These are phyloP conservation scores for Spinus pinus DNA, from an alignment of 2,797 vertebrate species.

Conservation along the genomic window DNA sequence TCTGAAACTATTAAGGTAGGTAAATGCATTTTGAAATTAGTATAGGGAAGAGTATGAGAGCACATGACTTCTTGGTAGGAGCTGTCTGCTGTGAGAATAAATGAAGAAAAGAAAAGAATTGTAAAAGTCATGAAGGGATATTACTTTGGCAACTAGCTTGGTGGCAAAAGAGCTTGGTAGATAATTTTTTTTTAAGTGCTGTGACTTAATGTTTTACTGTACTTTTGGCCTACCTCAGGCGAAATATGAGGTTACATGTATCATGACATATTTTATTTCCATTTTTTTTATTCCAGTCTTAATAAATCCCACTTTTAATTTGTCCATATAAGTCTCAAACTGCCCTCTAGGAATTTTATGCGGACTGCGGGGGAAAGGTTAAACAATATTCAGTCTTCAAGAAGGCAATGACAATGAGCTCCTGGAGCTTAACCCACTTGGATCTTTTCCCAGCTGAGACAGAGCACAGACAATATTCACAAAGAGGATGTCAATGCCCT, in stretches of 20 bases:
- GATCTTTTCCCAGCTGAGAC: slow-evolving; percentile 19
- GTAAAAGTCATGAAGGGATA: neutral
- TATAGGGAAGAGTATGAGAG: neutral
- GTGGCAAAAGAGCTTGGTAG: slow-evolving; percentile 27
- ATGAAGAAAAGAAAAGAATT: neutral
- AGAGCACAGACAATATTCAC: neutral
- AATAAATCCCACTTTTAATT: slow-evolving; percentile 55
- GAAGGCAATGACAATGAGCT: slow-evolving; percentile 14
- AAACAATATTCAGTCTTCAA: slow-evolving; percentile 40
- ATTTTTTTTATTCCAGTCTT: slow-evolving; percentile 35
- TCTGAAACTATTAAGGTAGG: neutral
- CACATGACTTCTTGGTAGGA: slow-evolving; percentile 21
- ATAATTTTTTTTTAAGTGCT: slow-evolving; percentile 48
- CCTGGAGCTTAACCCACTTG: neutral
- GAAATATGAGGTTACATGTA: neutral
- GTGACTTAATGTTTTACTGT: slow-evolving; percentile 27
- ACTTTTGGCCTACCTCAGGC: neutral
- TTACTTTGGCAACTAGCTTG: neutral
- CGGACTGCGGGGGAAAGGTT: slow-evolving; percentile 35
- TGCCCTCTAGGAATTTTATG: slow-evolving; percentile 50
- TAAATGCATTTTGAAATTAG: neutral
- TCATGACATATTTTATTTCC: neutral
- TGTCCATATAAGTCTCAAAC: neutral
- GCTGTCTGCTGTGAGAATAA: neutral
- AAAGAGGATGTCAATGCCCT: neutral